Base-by-base conservation (phyloP, 2,797 vertebrate genomes). In the Euphonia xanthogaster region DNA sequence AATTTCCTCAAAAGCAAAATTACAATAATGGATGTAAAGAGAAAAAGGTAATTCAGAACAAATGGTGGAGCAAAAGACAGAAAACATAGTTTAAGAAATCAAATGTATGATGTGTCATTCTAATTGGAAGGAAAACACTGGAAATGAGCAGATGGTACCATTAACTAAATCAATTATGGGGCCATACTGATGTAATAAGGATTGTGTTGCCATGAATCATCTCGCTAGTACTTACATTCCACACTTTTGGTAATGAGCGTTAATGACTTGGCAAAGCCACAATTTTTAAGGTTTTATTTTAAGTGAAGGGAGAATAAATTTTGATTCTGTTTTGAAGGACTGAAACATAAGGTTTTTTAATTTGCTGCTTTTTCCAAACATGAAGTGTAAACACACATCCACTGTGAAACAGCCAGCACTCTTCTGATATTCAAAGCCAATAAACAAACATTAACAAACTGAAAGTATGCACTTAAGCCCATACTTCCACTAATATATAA, bases 141-240 rank as follows among this genome's bases (percentile, higher is more conserved):
- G 39, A 79, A 94, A 81, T 76, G 71, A 96, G 77, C 93, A 96
- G 88, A 95, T 95, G 94, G 88, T 79, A 37, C 53, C 55, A 93
- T 94, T 95, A 97, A 90, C 90, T 90, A 77, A 78, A 83, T 90
- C 53, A 78, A 54, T 96, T 91, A 82, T 68, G 72, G 18, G 25
- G 8, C 84, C 61, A 31, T 85, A 71, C 35, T 76, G 79, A 75
- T 72, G 33, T 65, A 90, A 78, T 93, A 90, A 94, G 77, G 39
- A 39, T 72, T 82, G 20, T 62, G 47, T 60, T 85, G 61, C 51
- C 62, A 42, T 94, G 84, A 93, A 67, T 94, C 67, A 93, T 92
- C 77, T 94, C 66, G 66, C 60, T 65, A 75, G 27, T 65, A 90
- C 37, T 65, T 73, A 45, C 3, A 4, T 28, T 50, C 22, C 50